Conservation (phyloP, 37 sponge, comb jelly and placozoan species). For the Aphrocallistes beatrix region DNA sequence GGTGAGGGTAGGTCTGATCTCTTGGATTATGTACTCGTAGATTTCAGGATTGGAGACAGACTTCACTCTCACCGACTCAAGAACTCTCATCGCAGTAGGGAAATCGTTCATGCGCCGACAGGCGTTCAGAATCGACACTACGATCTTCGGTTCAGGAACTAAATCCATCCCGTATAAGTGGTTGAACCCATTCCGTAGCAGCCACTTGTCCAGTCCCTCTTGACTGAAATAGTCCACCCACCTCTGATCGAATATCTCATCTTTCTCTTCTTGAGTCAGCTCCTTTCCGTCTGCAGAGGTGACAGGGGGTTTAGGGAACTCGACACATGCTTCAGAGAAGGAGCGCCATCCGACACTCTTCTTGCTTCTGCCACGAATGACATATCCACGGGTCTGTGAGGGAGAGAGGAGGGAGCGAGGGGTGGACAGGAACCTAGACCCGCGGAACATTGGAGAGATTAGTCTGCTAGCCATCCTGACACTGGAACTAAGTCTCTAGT, state of each 20-base stretch:
- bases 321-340: background rate
- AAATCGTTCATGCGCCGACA: constrained; percentile 67
- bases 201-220: constrained; percentile 53
- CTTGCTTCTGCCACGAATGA: background rate
- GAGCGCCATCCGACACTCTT: background rate
- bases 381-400: background rate
- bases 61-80: constrained; percentile 77
- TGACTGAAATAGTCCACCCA: constrained; percentile 70
- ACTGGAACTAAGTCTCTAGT: too few relatives aligned
- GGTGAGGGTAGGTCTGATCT: constrained; percentile 58
- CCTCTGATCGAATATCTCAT: constrained; percentile 62
- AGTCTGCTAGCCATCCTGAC: background rate
- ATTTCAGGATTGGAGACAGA: constrained; percentile 54
- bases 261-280: constrained; percentile 29
- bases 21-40: constrained; percentile 54
- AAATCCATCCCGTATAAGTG: constrained; percentile 81
- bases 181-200: constrained; percentile 56
- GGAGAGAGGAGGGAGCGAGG: background rate
- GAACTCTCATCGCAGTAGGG: constrained; percentile 69
- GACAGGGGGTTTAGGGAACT: background rate
- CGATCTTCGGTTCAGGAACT: constrained; percentile 81
- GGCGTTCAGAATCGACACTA: constrained; percentile 63
- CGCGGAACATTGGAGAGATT: background rate
- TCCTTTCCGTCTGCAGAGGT: background rate
- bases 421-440: background rate